A percentile compares a stretch with the other conserved stretches of the same genome.
Evolutionary conservation across 64 coral and sea anemone genomes (phyloP).

Genomic region (Pachyseris speciosa): DNA sequence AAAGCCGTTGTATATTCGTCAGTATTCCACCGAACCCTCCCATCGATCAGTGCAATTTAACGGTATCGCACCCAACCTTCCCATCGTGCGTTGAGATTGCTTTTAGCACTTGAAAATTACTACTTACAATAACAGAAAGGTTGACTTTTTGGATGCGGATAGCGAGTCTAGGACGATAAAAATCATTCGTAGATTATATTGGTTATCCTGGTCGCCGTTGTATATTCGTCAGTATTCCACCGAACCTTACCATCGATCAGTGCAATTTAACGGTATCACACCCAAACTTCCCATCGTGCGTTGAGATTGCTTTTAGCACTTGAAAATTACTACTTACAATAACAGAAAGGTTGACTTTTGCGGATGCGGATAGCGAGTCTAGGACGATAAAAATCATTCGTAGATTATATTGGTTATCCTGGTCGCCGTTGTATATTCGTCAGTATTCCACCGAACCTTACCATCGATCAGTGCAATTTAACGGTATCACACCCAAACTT

Average conservation of each 20-base stretch:
- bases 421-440: background rate
- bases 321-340: slow-evolving; percentile 6
- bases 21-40: too few species aligned
- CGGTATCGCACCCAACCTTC: too few species aligned
- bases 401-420: background rate
- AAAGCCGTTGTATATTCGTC: too few species aligned
- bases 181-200: background rate
- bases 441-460: background rate
- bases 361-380: background rate
- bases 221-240: too few species aligned
- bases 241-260: too few species aligned
- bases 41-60: too few species aligned
- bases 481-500: too few species aligned
- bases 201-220: background rate
- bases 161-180: background rate
- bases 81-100: too few species aligned
- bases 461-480: background rate
- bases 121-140: background rate
- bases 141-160: background rate
- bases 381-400: background rate
- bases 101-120: too few species aligned
- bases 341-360: background rate
- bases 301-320: too few species aligned
- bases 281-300: too few species aligned
- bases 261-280: too few species aligned